Evolutionary conservation across 2,797 vertebrate species (phyloP).

Genomic region (Hippopotamyrus pictus): DNA sequence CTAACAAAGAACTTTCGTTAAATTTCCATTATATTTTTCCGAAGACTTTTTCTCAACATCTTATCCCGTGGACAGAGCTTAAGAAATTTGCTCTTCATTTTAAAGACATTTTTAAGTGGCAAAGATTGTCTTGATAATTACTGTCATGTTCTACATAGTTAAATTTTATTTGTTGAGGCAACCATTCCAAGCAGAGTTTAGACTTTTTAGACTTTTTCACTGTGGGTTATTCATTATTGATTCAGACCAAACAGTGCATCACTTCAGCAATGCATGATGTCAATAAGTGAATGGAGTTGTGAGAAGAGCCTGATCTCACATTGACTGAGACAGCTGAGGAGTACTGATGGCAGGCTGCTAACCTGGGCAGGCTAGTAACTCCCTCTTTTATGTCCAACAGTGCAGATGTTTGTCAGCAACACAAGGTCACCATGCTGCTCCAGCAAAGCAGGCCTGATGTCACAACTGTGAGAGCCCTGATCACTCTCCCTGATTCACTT

Average conservation of each 20-base stretch:
- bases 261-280: background rate
- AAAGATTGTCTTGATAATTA: background rate
- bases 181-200: background rate
- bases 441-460: constrained; percentile 39
- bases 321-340: background rate
- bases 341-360: background rate
- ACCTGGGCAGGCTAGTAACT: background rate
- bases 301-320: background rate
- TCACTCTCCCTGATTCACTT: constrained; percentile 6
- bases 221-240: background rate
- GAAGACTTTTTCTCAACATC: background rate
- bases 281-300: background rate
- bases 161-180: background rate
- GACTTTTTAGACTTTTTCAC: background rate
- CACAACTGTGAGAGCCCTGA: constrained; percentile 22
- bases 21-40: background rate
- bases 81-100: background rate
- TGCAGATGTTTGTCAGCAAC: constrained; percentile 40
- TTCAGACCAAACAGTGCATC: background rate
- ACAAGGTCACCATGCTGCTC: constrained; percentile 43
- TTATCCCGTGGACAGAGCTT: background rate
- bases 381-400: constrained; percentile 20
- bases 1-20: background rate
- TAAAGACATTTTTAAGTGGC: background rate
- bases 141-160: background rate